A percentile compares a stretch with the other conserved stretches of the same genome.
These are phyloP conservation scores for Bryconaethiops microstoma DNA, from an alignment of 2,797 vertebrate species.

Conservation along the genomic window DNA sequence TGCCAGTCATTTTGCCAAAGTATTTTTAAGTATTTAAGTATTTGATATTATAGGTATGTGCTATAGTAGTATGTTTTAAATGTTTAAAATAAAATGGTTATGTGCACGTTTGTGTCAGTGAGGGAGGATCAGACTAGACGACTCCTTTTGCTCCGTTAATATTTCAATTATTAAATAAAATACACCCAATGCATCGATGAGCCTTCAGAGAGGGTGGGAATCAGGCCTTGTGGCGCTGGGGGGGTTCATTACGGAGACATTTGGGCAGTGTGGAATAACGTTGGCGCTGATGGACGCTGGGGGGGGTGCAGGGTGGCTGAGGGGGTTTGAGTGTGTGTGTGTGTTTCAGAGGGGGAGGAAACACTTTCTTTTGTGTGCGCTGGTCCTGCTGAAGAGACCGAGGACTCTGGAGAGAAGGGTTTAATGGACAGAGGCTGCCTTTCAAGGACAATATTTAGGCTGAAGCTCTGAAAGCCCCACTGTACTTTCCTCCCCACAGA, in stretches of 20 bases:
- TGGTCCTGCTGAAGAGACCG: slow-evolving; percentile 65
- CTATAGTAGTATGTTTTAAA: not conserved
- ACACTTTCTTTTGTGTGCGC: slow-evolving; percentile 64
- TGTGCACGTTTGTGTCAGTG: no score
- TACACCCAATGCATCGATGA: not conserved
- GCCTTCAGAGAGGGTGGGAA: not conserved
- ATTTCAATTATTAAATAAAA: not conserved
- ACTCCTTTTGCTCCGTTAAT: not conserved
- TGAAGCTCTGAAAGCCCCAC: slow-evolving; percentile 54
- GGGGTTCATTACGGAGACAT: slow-evolving; percentile 23
- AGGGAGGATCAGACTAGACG: no score
- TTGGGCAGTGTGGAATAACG: slow-evolving; percentile 34
- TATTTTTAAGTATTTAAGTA: no score
- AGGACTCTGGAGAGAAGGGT: slow-evolving; percentile 63
- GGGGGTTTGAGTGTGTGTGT: slow-evolving; percentile 19
- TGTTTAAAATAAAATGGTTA: no score
- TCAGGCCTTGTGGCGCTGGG: not conserved
- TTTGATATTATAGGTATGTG: not conserved
- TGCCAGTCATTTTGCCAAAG: not conserved
- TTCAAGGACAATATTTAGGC: slow-evolving; percentile 71
- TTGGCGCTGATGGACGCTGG: slow-evolving; percentile 30
- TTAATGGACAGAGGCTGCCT: slow-evolving; percentile 66
- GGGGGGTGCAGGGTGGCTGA: slow-evolving; percentile 42
- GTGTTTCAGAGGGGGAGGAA: slow-evolving; percentile 32
- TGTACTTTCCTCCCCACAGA: slow-evolving; percentile 26